phyloP scores from a whole-genome alignment of 2,113 vertebrate species.

The Thalassarche chlororhynchos region DNA sequence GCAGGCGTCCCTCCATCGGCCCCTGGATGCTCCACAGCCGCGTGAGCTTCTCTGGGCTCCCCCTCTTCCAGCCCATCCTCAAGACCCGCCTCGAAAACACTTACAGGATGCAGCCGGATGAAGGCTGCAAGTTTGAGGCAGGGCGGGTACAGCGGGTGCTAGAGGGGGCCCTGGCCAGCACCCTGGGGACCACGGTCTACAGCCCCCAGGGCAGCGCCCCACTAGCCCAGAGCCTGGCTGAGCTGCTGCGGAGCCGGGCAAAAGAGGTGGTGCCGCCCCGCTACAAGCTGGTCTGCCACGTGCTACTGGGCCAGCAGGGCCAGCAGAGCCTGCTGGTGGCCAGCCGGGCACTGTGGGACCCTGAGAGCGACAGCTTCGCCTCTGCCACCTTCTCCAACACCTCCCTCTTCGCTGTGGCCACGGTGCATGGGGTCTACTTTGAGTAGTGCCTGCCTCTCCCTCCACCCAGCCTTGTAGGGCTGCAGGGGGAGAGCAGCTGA shows the following conservation, averaged over 20 bases:
- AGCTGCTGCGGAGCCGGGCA: constrained; percentile 58
- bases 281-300: constrained; percentile 82
- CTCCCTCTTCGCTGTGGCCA: constrained; percentile 79
- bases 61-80: constrained; percentile 53
- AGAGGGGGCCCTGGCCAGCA: constrained; percentile 28
- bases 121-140: constrained; percentile 60
- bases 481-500: neutral
- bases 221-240: constrained; percentile 64
- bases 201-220: neutral
- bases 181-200: constrained; percentile 54
- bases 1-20: constrained; percentile 70
- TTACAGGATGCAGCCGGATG: constrained; percentile 55
- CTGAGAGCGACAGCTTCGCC: constrained; percentile 60
- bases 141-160: constrained; percentile 40
- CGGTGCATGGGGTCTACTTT: constrained; percentile 75
- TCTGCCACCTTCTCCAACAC: constrained; percentile 72
- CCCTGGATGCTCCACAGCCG: constrained; percentile 65
- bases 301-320: constrained; percentile 74
- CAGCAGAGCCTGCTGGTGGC: constrained; percentile 73
- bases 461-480: neutral
- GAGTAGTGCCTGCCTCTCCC: constrained; percentile 51
- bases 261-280: constrained; percentile 75
- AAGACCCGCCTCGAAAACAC: constrained; percentile 65
- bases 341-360: constrained; percentile 77
- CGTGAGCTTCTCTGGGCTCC: constrained; percentile 79